Evolutionary conservation across 2,888 invertebrate genomes (phyloP).

Genomic region (Sympetrum striolatum): DNA sequence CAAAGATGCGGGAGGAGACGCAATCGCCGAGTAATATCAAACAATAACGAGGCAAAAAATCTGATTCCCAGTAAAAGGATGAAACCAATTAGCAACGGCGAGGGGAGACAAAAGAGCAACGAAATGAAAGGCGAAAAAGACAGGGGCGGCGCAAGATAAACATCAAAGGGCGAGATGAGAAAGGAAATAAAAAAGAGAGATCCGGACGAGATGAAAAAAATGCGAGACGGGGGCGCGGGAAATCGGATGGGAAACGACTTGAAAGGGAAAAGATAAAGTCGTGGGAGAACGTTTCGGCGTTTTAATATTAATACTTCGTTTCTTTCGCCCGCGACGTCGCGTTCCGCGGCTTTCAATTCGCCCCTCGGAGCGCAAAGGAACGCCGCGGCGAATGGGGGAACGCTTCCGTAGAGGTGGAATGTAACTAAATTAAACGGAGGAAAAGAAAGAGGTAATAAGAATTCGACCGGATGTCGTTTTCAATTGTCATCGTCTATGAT

Average conservation of each 20-base stretch:
- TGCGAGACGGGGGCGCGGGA: neutral
- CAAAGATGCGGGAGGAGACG: too few relatives aligned
- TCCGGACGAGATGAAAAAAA: neutral
- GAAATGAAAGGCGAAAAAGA: neutral
- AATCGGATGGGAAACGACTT: neutral
- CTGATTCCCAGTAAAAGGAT: neutral
- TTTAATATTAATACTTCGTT: constrained; percentile 14
- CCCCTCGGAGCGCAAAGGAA: neutral
- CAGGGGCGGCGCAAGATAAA: neutral
- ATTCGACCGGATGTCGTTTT: neutral
- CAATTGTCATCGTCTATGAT: too few relatives aligned
- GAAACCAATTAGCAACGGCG: neutral
- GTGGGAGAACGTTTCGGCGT: neutral
- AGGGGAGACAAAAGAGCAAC: neutral
- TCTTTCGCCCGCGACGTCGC: too few relatives aligned
- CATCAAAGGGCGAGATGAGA: neutral
- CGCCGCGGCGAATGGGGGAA: neutral
- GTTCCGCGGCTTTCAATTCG: neutral
- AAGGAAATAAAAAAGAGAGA: neutral
- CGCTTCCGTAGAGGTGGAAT: neutral
- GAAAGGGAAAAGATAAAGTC: neutral
- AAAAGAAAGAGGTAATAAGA: neutral
- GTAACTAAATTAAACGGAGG: neutral
- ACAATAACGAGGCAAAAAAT: too few relatives aligned
- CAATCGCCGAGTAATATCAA: too few relatives aligned